phyloP scores from a whole-genome alignment of 2,888 invertebrate genomes.

The Poecilus cupreus region DNA sequence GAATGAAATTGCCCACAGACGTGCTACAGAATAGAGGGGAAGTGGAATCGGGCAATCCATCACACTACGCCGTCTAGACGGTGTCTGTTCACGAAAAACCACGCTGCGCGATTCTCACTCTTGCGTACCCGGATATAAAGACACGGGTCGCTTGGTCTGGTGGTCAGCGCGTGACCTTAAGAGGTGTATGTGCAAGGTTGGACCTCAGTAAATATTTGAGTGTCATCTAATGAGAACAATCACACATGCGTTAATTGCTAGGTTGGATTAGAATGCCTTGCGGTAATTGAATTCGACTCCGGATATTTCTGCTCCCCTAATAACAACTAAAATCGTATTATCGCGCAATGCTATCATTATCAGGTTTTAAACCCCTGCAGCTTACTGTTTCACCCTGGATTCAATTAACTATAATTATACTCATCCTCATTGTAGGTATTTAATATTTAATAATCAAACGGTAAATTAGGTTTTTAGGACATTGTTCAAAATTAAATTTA shows the following conservation, averaged over 20 bases:
- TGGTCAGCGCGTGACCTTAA: constrained; percentile 48
- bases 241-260: not conserved
- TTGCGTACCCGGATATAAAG: not conserved
- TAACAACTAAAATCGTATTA: not conserved
- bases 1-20: constrained; percentile 62
- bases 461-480: too few relatives aligned
- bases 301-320: not conserved
- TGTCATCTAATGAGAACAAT: constrained; percentile 24
- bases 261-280: not conserved
- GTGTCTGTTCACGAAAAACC: constrained; percentile 59
- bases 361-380: not conserved
- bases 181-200: constrained; percentile 31
- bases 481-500: too few relatives aligned
- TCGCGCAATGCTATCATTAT: not conserved
- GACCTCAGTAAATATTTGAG: constrained; percentile 1
- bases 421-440: not conserved
- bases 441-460: too few relatives aligned
- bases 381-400: not conserved
- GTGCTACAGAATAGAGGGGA: constrained; percentile 60
- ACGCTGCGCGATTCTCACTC: constrained; percentile 17
- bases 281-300: not conserved
- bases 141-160: not conserved
- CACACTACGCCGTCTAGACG: constrained; percentile 64
- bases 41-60: constrained; percentile 63
- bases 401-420: not conserved